Evolutionary conservation across 2,888 invertebrate species (phyloP).

Genomic region (Drosophila acutilabella): DNA sequence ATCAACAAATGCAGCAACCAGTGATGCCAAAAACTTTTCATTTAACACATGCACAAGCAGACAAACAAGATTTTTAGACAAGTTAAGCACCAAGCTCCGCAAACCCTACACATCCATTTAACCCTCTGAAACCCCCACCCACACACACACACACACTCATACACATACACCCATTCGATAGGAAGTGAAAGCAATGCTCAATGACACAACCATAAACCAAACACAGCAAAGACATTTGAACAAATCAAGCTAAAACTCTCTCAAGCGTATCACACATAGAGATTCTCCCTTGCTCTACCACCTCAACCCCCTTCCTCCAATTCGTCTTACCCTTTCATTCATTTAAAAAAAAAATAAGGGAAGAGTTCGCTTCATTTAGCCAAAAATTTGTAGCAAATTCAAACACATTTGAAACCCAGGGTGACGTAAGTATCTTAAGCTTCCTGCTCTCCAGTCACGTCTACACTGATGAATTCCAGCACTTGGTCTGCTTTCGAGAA

Average conservation of each 20-base stretch:
- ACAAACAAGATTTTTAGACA: conserved; percentile 72
- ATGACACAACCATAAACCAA: conserved; percentile 77
- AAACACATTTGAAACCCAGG: conserved; percentile 34
- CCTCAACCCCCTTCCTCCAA: neutral
- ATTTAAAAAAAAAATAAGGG: conserved; percentile 12
- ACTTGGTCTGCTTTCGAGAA: conserved; percentile 36
- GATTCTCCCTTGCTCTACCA: neutral
- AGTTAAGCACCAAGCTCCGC: conserved; percentile 59
- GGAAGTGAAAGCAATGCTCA: conserved; percentile 47
- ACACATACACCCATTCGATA: neutral
- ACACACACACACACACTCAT: neutral
- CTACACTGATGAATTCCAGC: conserved; percentile 71
- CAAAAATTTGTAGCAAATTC: conserved; percentile 63
- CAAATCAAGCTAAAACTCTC: conserved; percentile 79
- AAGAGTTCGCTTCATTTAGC: conserved; percentile 71
- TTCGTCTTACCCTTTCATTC: neutral
- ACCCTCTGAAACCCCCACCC: conserved; percentile 28
- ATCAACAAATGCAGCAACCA: conserved; percentile 69
- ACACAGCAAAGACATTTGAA: conserved; percentile 80
- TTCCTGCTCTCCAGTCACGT: conserved; percentile 34
- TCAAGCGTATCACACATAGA: conserved; percentile 70
- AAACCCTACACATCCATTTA: conserved; percentile 39
- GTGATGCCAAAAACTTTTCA: conserved; percentile 71
- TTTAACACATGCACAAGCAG: conserved; percentile 67
- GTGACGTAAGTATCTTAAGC: conserved; percentile 4